phyloP scores from a whole-genome alignment of 1,140 invertebrate species.

The Brachionus calyciflorus region DNA sequence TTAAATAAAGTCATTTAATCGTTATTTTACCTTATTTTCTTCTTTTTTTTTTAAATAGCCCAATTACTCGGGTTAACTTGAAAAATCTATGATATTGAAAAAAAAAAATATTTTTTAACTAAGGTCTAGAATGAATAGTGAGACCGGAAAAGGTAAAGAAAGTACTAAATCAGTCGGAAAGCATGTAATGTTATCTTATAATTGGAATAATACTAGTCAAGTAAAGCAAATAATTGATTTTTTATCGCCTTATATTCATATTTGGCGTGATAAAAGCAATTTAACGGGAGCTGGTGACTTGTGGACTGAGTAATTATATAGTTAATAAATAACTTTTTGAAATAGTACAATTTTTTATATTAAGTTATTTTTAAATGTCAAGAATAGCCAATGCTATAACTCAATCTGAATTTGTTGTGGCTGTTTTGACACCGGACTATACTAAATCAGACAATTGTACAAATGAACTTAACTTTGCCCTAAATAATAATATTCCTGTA shows the following conservation, averaged over 20 bases:
- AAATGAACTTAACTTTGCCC: constrained; percentile 41
- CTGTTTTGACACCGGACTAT: constrained; percentile 31
- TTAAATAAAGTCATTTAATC: constrained; percentile 20
- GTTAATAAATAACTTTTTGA: constrained; percentile 18
- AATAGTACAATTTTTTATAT: constrained; percentile 33
- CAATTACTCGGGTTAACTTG: constrained; percentile 19
- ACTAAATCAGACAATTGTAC: constrained; percentile 33
- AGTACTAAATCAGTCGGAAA: not conserved
- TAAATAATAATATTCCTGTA: constrained; percentile 31
- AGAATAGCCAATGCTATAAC: constrained; percentile 43
- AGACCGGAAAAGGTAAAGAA: not conserved
- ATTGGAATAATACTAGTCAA: constrained; percentile 20
- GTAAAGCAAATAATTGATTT: constrained; percentile 27
- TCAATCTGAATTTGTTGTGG: constrained; percentile 35
- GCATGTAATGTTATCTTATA: constrained; percentile 42
- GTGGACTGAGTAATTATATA: constrained; percentile 45
- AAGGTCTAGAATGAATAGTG: too few species aligned
- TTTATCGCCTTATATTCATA: constrained; percentile 13
- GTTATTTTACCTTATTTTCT: too few species aligned
- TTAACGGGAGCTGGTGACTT: constrained; percentile 30
- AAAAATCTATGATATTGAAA: not conserved
- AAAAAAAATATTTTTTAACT: not conserved
- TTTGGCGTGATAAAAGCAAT: constrained; percentile 39
- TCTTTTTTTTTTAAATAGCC: too few species aligned
- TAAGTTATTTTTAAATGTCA: constrained; percentile 39